These are phyloP conservation scores for Lampropteryx suffumata DNA, from an alignment of 2,888 invertebrate species.

Conservation along the genomic window DNA sequence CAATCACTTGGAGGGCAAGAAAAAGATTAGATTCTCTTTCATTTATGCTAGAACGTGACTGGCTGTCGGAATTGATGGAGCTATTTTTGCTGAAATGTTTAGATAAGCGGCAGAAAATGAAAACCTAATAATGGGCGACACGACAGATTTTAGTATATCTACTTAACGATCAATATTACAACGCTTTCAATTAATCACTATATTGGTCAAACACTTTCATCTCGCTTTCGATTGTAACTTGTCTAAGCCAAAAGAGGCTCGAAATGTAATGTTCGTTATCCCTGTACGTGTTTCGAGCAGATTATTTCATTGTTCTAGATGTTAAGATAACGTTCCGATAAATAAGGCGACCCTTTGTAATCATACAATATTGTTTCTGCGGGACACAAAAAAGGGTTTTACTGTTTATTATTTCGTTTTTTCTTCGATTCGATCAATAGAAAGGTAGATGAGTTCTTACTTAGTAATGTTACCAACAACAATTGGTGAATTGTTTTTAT, in stretches of 20 bases:
- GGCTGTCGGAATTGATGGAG: constrained; percentile 61
- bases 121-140: background rate
- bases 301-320: constrained; percentile 51
- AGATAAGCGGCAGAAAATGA: constrained; percentile 11
- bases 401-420: constrained; percentile 29
- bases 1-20: constrained; percentile 64
- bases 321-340: constrained; percentile 40
- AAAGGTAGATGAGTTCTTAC: too few relatives aligned
- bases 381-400: constrained; percentile 33
- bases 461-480: too few relatives aligned
- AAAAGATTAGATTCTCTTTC: constrained; percentile 72
- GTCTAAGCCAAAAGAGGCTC: constrained; percentile 42
- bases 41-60: constrained; percentile 68
- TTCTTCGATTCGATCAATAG: constrained; percentile 5
- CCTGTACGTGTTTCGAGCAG: constrained; percentile 61
- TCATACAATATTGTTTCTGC: constrained; percentile 36
- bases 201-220: background rate
- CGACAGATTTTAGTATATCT: background rate
- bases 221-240: constrained; percentile 5
- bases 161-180: background rate
- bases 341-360: constrained; percentile 31
- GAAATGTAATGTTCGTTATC: constrained; percentile 64
- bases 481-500: too few relatives aligned
- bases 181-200: background rate
- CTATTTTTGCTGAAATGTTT: constrained; percentile 50